A percentile compares a stretch with the other conserved stretches of the same genome.
phyloP scores from a whole-genome alignment of 30 jellyfish, hydroid and myxozoan genomes.

The Rhopilema esculentum region DNA sequence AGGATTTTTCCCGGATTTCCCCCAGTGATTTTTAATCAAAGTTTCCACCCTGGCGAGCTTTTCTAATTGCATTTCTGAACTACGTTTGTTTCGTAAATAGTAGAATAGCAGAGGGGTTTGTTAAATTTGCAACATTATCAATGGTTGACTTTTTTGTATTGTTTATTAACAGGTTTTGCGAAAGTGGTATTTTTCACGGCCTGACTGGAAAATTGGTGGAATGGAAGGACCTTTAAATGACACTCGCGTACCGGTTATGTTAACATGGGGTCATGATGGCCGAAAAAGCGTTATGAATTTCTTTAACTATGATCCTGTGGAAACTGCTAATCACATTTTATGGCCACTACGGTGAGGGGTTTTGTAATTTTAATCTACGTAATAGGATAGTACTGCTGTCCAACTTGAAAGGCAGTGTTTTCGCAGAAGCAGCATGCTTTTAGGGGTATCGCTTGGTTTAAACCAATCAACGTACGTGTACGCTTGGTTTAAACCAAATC shows the following conservation, averaged over 20 bases:
- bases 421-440: too few species aligned
- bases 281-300: conserved; percentile 13
- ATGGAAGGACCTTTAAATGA: conserved; percentile 51
- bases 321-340: conserved; percentile 58
- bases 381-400: too few species aligned
- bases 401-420: too few species aligned
- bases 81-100: too few species aligned
- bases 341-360: conserved; percentile 66
- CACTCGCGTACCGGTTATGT: conserved; percentile 43
- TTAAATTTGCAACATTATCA: neutral
- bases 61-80: too few species aligned
- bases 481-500: too few species aligned
- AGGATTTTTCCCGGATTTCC: too few species aligned
- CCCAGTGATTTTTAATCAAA: too few species aligned
- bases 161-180: conserved; percentile 16
- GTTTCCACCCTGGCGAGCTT: too few species aligned
- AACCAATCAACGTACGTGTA: too few species aligned
- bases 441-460: too few species aligned
- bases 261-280: neutral
- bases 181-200: conserved; percentile 66
- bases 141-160: neutral
- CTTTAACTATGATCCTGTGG: conserved; percentile 66
- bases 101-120: too few species aligned
- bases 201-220: conserved; percentile 64
- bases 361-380: neutral